A percentile compares a stretch with the other conserved stretches of the same genome.
Conservation (phyloP, 2,888 invertebrate species). For the Leptothorax acervorum region DNA sequence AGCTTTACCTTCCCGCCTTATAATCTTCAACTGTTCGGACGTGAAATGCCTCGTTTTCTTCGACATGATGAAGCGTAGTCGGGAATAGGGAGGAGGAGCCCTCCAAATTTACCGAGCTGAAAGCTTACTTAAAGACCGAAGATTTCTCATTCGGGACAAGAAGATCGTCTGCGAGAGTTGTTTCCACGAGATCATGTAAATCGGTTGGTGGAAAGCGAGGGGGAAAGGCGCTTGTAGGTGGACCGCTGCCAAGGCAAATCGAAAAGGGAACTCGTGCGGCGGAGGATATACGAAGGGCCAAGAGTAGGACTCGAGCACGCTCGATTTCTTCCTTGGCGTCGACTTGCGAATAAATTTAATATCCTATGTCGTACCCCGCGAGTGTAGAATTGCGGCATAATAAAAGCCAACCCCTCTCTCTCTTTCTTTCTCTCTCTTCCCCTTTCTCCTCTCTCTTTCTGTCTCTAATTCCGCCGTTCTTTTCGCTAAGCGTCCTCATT, state of each 20-base stretch:
- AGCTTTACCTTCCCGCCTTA: neutral
- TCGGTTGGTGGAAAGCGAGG: constrained; percentile 35
- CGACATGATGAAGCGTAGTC: neutral
- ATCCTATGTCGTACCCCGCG: constrained; percentile 16
- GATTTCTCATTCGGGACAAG: constrained; percentile 47
- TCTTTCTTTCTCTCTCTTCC: neutral
- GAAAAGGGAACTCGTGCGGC: constrained; percentile 65
- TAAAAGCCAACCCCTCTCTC: constrained; percentile 24
- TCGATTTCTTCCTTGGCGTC: constrained; percentile 44
- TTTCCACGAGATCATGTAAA: constrained; percentile 70
- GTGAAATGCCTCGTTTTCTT: neutral
- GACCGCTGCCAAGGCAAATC: constrained; percentile 66
- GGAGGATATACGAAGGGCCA: constrained; percentile 34
- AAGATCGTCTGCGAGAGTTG: constrained; percentile 64
- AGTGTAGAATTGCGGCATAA: constrained; percentile 44
- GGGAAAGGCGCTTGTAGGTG: constrained; percentile 38
- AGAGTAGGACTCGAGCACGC: constrained; percentile 14
- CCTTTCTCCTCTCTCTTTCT: neutral
- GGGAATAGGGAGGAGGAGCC: neutral
- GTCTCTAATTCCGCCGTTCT: neutral
- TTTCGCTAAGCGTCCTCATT: constrained; percentile 21
- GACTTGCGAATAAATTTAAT: constrained; percentile 51
- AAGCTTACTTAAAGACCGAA: constrained; percentile 49
- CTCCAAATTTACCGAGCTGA: constrained; percentile 46
- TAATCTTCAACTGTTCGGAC: neutral